Conservation (phyloP, 2,113 vertebrate species). For the Bubo scandiacus region DNA sequence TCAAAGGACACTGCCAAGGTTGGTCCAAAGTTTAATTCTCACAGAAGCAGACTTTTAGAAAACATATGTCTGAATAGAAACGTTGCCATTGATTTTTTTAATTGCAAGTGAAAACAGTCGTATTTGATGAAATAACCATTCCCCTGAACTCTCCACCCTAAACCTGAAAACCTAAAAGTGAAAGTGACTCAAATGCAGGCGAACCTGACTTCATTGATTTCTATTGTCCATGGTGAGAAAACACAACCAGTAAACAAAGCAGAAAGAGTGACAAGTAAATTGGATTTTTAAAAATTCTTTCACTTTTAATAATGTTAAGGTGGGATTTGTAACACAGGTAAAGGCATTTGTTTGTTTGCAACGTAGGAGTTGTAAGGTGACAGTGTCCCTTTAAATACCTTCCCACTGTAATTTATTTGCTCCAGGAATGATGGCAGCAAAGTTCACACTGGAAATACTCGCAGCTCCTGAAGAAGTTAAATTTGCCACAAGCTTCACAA, state of each 20-base stretch:
- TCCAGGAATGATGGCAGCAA: rapidly evolving
- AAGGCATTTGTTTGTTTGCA: constrained; percentile 23
- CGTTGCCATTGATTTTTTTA: constrained; percentile 48
- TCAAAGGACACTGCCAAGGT: constrained; percentile 9
- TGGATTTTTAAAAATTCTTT: constrained; percentile 65
- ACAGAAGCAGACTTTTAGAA: not conserved
- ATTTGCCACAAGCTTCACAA: not conserved
- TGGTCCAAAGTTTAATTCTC: constrained; percentile 29
- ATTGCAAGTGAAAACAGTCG: constrained; percentile 38
- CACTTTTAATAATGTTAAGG: constrained; percentile 48
- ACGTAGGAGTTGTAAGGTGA: not conserved
- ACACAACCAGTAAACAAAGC: constrained; percentile 41
- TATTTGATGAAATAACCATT: constrained; percentile 58
- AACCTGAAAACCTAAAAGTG: constrained; percentile 35
- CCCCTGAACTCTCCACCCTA: constrained; percentile 20
- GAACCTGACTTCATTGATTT: constrained; percentile 60
- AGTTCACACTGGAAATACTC: not conserved
- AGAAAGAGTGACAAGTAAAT: constrained; percentile 61
- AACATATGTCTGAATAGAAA: constrained; percentile 16
- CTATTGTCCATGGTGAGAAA: constrained; percentile 1
- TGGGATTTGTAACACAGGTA: not conserved
- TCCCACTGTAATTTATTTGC: not conserved
- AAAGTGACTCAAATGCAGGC: constrained; percentile 34
- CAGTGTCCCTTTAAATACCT: constrained; percentile 28
- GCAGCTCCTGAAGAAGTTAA: not conserved